Conservation (phyloP, 2,888 invertebrate genomes). For the Leptinotarsa haldemani region DNA sequence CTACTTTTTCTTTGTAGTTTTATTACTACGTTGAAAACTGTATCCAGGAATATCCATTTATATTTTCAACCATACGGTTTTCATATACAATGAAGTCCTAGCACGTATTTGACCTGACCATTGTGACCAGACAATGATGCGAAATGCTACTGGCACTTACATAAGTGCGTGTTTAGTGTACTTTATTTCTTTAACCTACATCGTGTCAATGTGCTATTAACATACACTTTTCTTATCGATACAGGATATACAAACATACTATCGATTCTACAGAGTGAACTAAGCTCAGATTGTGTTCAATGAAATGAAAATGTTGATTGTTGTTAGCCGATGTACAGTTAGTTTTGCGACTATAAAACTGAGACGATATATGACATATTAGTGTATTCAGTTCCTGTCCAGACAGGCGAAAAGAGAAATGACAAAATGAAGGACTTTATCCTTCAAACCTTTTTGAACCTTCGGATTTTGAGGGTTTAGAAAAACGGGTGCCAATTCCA, state of each 20-base stretch:
- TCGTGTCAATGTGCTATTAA: constrained; percentile 57
- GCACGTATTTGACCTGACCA: constrained; percentile 55
- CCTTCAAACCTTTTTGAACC: too few species aligned
- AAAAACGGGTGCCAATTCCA: too few species aligned
- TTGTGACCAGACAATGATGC: constrained; percentile 55
- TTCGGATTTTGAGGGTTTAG: too few species aligned
- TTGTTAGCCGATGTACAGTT: too few species aligned
- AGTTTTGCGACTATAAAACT: too few species aligned
- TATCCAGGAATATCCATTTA: constrained; percentile 1
- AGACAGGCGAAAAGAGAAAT: too few species aligned
- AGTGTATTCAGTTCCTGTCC: too few species aligned
- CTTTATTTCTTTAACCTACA: constrained; percentile 58
- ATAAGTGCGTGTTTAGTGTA: constrained; percentile 47
- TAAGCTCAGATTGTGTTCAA: neutral
- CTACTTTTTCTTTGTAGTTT: neutral
- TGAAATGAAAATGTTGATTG: neutral
- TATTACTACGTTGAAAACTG: neutral
- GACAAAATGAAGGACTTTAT: too few species aligned
- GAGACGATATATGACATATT: too few species aligned
- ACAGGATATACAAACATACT: constrained; percentile 38
- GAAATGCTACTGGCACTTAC: constrained; percentile 46
- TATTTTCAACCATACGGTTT: constrained; percentile 2
- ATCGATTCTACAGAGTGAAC: constrained; percentile 21
- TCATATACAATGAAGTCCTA: constrained; percentile 38
- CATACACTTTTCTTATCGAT: constrained; percentile 50